These are phyloP conservation scores for Hypomesus transpacificus DNA, from an alignment of 2,113 vertebrate species.

Conservation along the genomic window DNA sequence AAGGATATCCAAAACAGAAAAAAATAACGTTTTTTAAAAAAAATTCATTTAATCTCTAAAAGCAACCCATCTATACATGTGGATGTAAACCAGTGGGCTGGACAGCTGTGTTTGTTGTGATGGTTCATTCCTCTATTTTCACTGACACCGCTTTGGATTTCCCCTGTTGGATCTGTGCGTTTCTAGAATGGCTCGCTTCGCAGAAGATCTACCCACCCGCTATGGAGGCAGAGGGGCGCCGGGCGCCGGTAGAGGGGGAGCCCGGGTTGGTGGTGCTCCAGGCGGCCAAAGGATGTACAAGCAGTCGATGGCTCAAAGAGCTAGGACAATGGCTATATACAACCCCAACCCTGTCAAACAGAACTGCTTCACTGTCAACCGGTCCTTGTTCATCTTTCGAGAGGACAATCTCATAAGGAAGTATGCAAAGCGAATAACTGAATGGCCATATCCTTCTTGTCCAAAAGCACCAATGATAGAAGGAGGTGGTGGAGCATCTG, in stretches of 20 bases:
- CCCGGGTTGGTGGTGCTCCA: constrained; percentile 84
- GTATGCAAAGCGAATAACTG: constrained; percentile 97
- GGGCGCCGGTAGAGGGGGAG: constrained; percentile 79
- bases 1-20: constrained; percentile 37
- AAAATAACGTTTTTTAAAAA: not conserved
- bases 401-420: constrained; percentile 98
- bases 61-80: constrained; percentile 27
- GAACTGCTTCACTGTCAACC: constrained; percentile 98
- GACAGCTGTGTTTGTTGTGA: constrained; percentile 71
- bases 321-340: constrained; percentile 98
- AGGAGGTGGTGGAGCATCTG: not conserved
- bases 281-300: constrained; percentile 95
- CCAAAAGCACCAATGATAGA: constrained; percentile 1
- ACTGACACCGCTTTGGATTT: constrained; percentile 79
- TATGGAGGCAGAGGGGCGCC: constrained; percentile 81
- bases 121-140: constrained; percentile 71
- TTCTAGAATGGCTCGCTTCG: constrained; percentile 92
- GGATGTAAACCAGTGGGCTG: constrained; percentile 49
- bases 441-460: constrained; percentile 99
- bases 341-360: constrained; percentile 99
- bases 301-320: constrained; percentile 97
- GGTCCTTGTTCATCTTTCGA: constrained; percentile 98
- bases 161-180: constrained; percentile 77
- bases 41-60: not conserved
- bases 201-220: constrained; percentile 89